A percentile compares a stretch with the other conserved stretches of the same genome.
phyloP scores from a whole-genome alignment of 2,797 vertebrate genomes.

The Poecilia wingei region DNA sequence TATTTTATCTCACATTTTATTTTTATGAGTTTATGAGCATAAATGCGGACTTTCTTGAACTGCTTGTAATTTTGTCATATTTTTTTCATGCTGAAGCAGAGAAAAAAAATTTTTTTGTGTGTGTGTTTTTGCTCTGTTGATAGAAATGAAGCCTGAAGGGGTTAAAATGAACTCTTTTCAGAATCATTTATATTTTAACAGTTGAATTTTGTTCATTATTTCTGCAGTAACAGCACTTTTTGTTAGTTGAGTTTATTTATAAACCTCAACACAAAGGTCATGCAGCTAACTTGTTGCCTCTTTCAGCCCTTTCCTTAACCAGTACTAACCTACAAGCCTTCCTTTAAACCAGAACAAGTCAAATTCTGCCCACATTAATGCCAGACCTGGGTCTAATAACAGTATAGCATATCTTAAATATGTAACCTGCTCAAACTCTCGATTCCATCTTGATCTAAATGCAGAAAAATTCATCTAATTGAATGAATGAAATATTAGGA shows the following conservation, averaged over 20 bases:
- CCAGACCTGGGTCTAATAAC: conserved; percentile 59
- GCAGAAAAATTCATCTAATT: background rate
- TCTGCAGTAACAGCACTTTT: background rate
- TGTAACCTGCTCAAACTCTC: background rate
- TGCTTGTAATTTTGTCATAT: too few relatives aligned
- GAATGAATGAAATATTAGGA: background rate
- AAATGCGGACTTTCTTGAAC: background rate
- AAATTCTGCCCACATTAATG: conserved; percentile 10
- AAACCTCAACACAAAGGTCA: conserved; percentile 33
- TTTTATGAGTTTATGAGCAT: background rate
- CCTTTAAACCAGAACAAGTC: conserved; percentile 33
- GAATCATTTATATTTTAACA: background rate
- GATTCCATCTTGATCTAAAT: background rate
- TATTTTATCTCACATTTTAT: too few relatives aligned
- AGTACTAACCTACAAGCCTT: conserved; percentile 64
- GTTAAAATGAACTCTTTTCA: background rate
- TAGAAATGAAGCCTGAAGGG: too few relatives aligned
- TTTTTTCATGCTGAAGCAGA: too few relatives aligned
- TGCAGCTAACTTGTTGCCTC: conserved; percentile 51
- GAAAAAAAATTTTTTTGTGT: too few relatives aligned
- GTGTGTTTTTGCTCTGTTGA: too few relatives aligned
- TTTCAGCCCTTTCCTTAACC: conserved; percentile 54
- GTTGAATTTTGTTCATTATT: conserved; percentile 2
- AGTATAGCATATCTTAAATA: background rate
- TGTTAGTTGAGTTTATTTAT: background rate